Conservation (phyloP, 2,888 invertebrate genomes). For the Xanthorhoe designata region DNA sequence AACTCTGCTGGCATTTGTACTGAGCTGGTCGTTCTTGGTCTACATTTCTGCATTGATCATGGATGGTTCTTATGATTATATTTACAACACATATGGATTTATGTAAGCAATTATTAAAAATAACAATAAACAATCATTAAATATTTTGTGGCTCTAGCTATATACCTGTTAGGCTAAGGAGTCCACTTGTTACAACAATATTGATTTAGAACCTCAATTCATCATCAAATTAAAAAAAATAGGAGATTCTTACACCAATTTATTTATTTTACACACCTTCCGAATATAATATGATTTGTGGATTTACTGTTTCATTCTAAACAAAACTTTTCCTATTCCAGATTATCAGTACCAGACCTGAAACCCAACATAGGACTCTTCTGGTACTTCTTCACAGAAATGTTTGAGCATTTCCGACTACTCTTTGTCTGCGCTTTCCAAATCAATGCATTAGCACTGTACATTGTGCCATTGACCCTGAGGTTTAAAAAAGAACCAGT, state of each 20-base stretch:
- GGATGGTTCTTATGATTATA: slow-evolving; percentile 87
- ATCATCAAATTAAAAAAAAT: too few species aligned
- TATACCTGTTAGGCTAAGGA: too few species aligned
- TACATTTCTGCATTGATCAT: slow-evolving; percentile 87
- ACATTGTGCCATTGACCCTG: slow-evolving; percentile 94
- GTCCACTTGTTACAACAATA: too few species aligned
- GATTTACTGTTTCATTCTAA: neutral
- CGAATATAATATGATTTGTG: too few species aligned
- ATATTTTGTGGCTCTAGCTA: too few species aligned
- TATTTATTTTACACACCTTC: too few species aligned
- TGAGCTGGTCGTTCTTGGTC: slow-evolving; percentile 84
- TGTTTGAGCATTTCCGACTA: slow-evolving; percentile 99
- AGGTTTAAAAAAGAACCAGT: slow-evolving; percentile 92
- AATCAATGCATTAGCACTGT: slow-evolving; percentile 96
- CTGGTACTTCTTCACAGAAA: slow-evolving; percentile 99
- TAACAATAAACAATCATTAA: too few species aligned
- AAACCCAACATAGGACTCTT: slow-evolving; percentile 99
- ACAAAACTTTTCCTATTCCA: slow-evolving; percentile 71
- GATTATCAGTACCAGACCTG: slow-evolving; percentile 95
- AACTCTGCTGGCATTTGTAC: slow-evolving; percentile 81
- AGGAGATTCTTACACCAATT: too few species aligned
- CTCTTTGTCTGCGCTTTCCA: slow-evolving; percentile 99
- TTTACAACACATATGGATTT: slow-evolving; percentile 91
- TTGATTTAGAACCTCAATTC: too few species aligned
- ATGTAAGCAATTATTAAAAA: slow-evolving; percentile 85